Evolutionary conservation across 2,797 vertebrate species (phyloP), one percentile per base, ranked within the genome.

Genomic region (Protonibea diacanthus): DNA sequence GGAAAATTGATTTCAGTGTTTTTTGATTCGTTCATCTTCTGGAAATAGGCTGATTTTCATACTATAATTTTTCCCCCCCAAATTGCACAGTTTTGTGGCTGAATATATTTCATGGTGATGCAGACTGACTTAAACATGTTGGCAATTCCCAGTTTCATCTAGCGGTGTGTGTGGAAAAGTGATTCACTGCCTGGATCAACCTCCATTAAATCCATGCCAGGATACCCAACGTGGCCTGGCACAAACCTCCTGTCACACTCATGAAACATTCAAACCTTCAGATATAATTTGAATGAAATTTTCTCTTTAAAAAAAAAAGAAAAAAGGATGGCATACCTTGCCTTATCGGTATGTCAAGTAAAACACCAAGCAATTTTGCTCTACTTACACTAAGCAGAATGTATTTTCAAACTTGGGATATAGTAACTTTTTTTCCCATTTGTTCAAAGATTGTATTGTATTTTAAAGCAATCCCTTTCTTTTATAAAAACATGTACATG

Each of bases 381-480:
- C 57, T 53, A 33, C 68, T 74, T 59, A 69, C 69, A 68, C 71
- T 57, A 58, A 74, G 23, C 72, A 70, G 20, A 76, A 58, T 60
- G 75, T 80, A 58, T 74, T 83, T 71, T 78, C 20, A 76, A 80
- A 88, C 63, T 69, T 29, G 29, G 84, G 76, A 74, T 86, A 51
- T 53, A 52, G 67, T 74, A 81, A 80, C 71, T 75, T 80, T 75
- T 64, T 49, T 47, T 4, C 23, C 60, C 73, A 82, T 83, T 86
- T 83, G 76, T 80, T 80, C 83, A 65, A 80, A 86, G 68, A 86
- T 86, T 87, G 82, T 76, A 88, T 86, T 88, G 70, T 49, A 68
- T 89, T 91, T 90, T 73, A 59, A 73, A 84, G 67, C 58, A 51
- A 87, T 83, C 64, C 62, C 61, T 78, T 79, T 71, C 75, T 73